These are phyloP conservation scores for Dendrophyllia cribrosa DNA, from an alignment of 64 coral and sea anemone genomes.

Conservation along the genomic window DNA sequence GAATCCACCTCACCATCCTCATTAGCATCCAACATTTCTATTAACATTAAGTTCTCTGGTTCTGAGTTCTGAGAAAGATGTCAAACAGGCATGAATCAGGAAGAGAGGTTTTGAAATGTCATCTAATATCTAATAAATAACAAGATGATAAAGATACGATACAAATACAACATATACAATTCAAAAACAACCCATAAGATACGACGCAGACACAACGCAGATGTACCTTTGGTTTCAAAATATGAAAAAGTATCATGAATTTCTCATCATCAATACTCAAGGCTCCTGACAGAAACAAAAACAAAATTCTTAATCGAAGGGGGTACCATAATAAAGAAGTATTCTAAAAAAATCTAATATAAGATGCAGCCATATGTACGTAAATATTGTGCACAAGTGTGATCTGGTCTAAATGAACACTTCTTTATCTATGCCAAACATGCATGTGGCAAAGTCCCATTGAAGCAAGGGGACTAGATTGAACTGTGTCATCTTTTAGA, in stretches of 20 bases:
- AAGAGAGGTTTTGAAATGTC: too few species aligned
- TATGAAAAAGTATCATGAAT: constrained; percentile 77
- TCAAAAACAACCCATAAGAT: neutral
- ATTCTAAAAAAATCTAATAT: too few species aligned
- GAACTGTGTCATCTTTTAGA: too few species aligned
- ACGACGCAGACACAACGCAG: neutral
- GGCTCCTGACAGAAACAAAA: constrained; percentile 56
- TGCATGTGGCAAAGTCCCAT: too few species aligned
- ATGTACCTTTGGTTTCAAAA: constrained; percentile 88
- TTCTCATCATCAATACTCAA: constrained; percentile 85
- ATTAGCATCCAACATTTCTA: constrained; percentile 87
- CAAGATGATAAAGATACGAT: neutral
- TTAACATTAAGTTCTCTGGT: constrained; percentile 79
- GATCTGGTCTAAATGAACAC: too few species aligned
- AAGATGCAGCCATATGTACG: too few species aligned
- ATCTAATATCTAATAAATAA: neutral
- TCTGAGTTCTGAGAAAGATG: constrained; percentile 63
- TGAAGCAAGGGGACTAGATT: too few species aligned
- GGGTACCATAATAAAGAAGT: neutral
- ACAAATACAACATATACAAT: neutral
- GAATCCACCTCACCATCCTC: constrained; percentile 93
- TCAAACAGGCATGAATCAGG: neutral
- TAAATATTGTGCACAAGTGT: too few species aligned
- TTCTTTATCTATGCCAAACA: too few species aligned
- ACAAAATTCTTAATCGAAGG: neutral